A percentile compares a stretch with the other conserved stretches of the same genome.
These are phyloP conservation scores for Acronicta alni DNA, from an alignment of 2,888 invertebrate genomes.

Conservation along the genomic window DNA sequence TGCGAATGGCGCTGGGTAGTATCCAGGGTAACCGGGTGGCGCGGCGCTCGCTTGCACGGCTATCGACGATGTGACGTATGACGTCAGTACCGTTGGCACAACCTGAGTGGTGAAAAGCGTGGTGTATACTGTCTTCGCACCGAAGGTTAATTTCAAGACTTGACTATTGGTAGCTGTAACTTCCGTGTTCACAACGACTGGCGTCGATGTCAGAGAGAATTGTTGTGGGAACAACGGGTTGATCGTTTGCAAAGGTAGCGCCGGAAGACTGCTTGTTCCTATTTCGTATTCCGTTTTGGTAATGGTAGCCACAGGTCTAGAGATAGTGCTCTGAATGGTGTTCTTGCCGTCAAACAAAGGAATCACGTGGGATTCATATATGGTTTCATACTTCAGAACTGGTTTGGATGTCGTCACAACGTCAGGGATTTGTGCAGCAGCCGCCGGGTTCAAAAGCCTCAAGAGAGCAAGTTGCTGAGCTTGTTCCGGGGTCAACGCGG, in stretches of 20 bases:
- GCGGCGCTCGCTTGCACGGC: conserved; percentile 92
- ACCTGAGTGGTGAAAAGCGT: conserved; percentile 95
- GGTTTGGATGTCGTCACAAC: conserved; percentile 94
- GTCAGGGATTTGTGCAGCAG: conserved; percentile 91
- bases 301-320: conserved; percentile 93
- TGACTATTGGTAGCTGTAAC: conserved; percentile 94
- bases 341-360: conserved; percentile 93
- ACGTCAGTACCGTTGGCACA: conserved; percentile 95
- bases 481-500: conserved; percentile 91
- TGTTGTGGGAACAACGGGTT: conserved; percentile 91
- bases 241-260: conserved; percentile 88
- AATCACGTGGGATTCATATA: conserved; percentile 95
- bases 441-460: conserved; percentile 92
- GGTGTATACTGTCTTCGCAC: conserved; percentile 96
- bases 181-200: conserved; percentile 94
- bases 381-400: conserved; percentile 92
- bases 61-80: conserved; percentile 94
- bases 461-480: conserved; percentile 93
- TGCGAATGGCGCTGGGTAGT: conserved; percentile 93
- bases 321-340: conserved; percentile 94
- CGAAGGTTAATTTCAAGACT: conserved; percentile 95
- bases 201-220: conserved; percentile 93
- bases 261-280: conserved; percentile 92
- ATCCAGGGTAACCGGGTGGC: conserved; percentile 91
- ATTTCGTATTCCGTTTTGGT: conserved; percentile 94